Conservation (phyloP, 2,888 invertebrate species). For the Phoenoteleia sp. region DNA sequence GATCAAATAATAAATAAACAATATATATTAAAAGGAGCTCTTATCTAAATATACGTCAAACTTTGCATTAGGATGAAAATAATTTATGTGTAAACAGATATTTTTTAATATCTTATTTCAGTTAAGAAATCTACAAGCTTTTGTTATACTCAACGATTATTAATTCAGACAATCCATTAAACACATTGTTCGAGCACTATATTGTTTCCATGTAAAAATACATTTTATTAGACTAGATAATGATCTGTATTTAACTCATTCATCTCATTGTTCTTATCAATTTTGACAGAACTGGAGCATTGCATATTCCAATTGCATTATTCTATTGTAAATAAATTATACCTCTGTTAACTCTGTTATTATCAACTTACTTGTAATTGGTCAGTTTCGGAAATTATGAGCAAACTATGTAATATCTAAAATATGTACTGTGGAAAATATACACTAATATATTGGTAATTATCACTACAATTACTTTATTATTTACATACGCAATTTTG, state of each 20-base stretch:
- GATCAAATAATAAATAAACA: too few relatives aligned
- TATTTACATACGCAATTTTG: too few relatives aligned
- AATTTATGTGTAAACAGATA: conserved; percentile 3
- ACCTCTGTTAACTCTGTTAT: conserved; percentile 9
- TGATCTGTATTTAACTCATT: conserved; percentile 35
- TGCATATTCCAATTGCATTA: conserved; percentile 11
- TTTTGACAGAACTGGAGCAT: conserved; percentile 35
- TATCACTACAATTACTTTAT: too few relatives aligned
- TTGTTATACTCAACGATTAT: conserved; percentile 5
- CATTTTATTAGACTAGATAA: conserved; percentile 32
- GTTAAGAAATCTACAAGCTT: conserved; percentile 1
- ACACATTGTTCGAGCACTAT: conserved; percentile 49
- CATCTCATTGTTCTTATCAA: conserved; percentile 50
- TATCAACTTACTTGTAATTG: neutral
- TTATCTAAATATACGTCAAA: too few relatives aligned
- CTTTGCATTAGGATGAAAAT: too few relatives aligned
- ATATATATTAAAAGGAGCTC: too few relatives aligned
- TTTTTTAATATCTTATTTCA: conserved; percentile 38
- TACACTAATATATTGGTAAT: too few relatives aligned
- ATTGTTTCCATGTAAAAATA: too few relatives aligned
- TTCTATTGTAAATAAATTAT: conserved; percentile 24
- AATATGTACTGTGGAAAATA: too few relatives aligned
- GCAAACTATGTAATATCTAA: too few relatives aligned
- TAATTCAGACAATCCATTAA: conserved; percentile 14
- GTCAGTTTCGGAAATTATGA: neutral